Percentiles rank a stretch among this genome's conserved stretches.
Evolutionary conservation across 2,797 vertebrate genomes (phyloP).

Genomic region (Potorous gilbertii): DNA sequence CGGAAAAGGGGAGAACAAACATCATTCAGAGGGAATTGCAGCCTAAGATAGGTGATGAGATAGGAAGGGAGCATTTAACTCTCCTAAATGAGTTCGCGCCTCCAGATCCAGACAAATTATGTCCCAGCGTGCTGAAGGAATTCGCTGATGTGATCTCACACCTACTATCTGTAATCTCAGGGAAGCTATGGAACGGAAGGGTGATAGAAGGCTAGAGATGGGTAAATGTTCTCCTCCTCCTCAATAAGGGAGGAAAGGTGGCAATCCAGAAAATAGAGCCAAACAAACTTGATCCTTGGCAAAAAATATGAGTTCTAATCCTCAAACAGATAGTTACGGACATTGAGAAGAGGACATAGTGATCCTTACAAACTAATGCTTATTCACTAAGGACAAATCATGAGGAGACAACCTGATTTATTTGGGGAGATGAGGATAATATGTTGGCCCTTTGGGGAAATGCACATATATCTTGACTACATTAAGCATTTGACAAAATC

Average conservation of each 20-base stretch:
- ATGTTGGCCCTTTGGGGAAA: background rate
- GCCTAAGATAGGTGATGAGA: slow-evolving; percentile 58
- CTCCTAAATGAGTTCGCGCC: slow-evolving; percentile 55
- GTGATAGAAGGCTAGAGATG: slow-evolving; percentile 33
- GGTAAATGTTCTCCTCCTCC: slow-evolving; percentile 41
- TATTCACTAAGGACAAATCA: background rate
- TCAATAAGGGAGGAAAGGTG: slow-evolving; percentile 17
- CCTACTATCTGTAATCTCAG: slow-evolving; percentile 32
- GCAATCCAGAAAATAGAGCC: background rate
- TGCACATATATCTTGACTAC: background rate
- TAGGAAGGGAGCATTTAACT: slow-evolving; percentile 44
- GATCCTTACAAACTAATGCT: background rate
- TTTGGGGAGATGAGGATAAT: background rate
- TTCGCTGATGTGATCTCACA: slow-evolving; percentile 46
- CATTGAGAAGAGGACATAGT: background rate
- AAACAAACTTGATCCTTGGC: background rate
- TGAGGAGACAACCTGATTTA: background rate
- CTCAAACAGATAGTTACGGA: background rate
- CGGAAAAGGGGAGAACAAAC: slow-evolving; percentile 67
- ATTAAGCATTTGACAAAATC: background rate
- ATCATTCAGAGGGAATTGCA: slow-evolving; percentile 69
- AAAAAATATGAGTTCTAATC: background rate
- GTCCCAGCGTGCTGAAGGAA: slow-evolving; percentile 42
- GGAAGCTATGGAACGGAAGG: slow-evolving; percentile 42
- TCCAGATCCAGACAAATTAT: slow-evolving; percentile 59